phyloP scores from a whole-genome alignment of 30 jellyfish, hydroid and myxozoan genomes.

The Cassiopea xamachana region DNA sequence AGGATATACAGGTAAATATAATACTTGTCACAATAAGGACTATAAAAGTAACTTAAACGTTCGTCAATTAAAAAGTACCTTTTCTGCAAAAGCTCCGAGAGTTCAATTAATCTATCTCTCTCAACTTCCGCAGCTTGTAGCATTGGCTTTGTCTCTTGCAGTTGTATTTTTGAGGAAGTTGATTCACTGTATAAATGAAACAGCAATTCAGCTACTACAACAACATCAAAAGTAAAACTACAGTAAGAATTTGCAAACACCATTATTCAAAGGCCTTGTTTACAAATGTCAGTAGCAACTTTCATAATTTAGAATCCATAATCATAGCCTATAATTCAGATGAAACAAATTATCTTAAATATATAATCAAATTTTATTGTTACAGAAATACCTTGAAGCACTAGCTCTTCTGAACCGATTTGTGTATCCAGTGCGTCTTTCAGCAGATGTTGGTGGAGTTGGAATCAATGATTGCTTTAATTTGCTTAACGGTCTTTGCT shows the following conservation, averaged over 20 bases:
- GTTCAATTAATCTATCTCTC: conserved; percentile 80
- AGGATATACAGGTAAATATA: too few species aligned
- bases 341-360: too few species aligned
- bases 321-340: too few species aligned
- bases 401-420: conserved; percentile 53
- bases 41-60: too few species aligned
- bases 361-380: too few species aligned
- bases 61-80: conserved; percentile 41
- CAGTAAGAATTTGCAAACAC: too few species aligned
- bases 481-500: conserved; percentile 46
- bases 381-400: conserved; percentile 31
- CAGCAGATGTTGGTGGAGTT: conserved; percentile 86
- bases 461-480: conserved; percentile 61
- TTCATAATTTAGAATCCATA: too few species aligned
- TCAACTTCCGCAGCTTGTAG: conserved; percentile 90
- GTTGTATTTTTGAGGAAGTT: conserved; percentile 44
- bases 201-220: background rate
- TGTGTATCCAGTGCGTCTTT: conserved; percentile 44
- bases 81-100: conserved; percentile 74
- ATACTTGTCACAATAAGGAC: too few species aligned
- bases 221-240: background rate
- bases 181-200: conserved; percentile 32
- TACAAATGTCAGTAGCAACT: too few species aligned
- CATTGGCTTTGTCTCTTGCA: conserved; percentile 69
- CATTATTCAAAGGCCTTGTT: too few species aligned